phyloP scores from a whole-genome alignment of 2,888 invertebrate species.

The Hirudinaria manillensis region DNA sequence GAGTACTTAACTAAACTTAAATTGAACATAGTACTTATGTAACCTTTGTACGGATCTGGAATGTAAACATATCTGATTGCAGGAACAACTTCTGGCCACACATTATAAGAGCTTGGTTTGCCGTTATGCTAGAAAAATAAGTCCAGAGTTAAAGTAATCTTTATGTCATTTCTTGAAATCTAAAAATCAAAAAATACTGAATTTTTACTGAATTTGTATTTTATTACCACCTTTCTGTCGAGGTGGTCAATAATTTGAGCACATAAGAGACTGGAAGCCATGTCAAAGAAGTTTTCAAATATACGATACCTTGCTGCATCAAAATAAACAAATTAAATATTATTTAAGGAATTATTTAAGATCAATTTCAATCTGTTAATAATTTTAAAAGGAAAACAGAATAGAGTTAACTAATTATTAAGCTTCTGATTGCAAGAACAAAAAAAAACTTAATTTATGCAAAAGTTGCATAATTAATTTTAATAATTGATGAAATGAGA shows the following conservation, averaged over 20 bases:
- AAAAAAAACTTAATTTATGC: no score
- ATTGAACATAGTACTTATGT: no score
- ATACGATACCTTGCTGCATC: constrained; percentile 57
- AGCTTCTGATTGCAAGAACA: no score
- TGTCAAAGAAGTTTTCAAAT: constrained; percentile 70
- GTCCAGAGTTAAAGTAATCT: not conserved
- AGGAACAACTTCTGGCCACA: constrained; percentile 65
- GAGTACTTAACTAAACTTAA: no score
- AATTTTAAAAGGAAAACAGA: no score
- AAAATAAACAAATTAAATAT: no score
- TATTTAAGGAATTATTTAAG: no score
- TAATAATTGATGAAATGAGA: no score
- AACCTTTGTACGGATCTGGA: constrained; percentile 44
- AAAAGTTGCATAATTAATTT: no score
- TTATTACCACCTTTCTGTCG: constrained; percentile 54
- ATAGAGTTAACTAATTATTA: no score
- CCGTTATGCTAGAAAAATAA: constrained; percentile 41
- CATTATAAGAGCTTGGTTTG: constrained; percentile 55
- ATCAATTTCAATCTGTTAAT: no score
- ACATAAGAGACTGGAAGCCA: constrained; percentile 63
- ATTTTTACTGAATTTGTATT: constrained; percentile 9
- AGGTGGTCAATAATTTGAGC: constrained; percentile 65
- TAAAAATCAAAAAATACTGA: not conserved
- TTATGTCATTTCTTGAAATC: not conserved
- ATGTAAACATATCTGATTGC: constrained; percentile 63